Evolutionary conservation across 2,888 invertebrate species (phyloP).

Genomic region (Volucella inanis): DNA sequence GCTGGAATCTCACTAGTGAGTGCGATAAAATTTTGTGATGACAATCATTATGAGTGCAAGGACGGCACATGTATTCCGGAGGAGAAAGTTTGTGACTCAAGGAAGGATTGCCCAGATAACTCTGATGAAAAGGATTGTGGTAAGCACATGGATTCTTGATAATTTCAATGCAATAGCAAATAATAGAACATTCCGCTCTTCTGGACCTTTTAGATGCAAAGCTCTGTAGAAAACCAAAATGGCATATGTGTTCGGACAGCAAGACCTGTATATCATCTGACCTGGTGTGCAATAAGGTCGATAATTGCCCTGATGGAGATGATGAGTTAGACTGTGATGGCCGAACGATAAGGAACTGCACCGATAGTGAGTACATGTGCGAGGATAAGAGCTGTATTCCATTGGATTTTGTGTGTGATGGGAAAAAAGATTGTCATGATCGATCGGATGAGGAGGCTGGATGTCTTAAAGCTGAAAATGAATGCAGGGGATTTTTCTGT

Average conservation of each 20-base stretch:
- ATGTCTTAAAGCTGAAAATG: conserved; percentile 81
- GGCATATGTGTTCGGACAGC: conserved; percentile 80
- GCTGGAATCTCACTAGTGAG: neutral
- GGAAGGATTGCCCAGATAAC: conserved; percentile 80
- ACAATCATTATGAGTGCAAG: conserved; percentile 84
- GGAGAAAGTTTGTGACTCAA: conserved; percentile 81
- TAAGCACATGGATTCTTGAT: conserved; percentile 69
- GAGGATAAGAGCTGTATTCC: conserved; percentile 86
- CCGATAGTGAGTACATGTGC: conserved; percentile 80
- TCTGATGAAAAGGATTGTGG: conserved; percentile 82
- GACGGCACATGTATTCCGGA: conserved; percentile 82
- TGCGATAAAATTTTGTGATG: conserved; percentile 78
- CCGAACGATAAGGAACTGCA: conserved; percentile 77
- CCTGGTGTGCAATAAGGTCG: conserved; percentile 89
- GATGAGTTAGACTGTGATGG: conserved; percentile 84
- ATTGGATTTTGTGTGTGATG: conserved; percentile 88
- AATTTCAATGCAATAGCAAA: neutral
- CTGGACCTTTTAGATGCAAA: conserved; percentile 77
- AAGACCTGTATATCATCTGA: conserved; percentile 88
- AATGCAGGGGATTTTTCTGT: conserved; percentile 87
- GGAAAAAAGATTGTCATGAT: conserved; percentile 89
- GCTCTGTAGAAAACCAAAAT: conserved; percentile 81
- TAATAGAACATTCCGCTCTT: conserved; percentile 17
- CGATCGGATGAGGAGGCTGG: conserved; percentile 86
- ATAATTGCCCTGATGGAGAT: conserved; percentile 87